phyloP scores from a whole-genome alignment of 30 jellyfish, hydroid and myxozoan species.

The Hydractinia echinata region DNA sequence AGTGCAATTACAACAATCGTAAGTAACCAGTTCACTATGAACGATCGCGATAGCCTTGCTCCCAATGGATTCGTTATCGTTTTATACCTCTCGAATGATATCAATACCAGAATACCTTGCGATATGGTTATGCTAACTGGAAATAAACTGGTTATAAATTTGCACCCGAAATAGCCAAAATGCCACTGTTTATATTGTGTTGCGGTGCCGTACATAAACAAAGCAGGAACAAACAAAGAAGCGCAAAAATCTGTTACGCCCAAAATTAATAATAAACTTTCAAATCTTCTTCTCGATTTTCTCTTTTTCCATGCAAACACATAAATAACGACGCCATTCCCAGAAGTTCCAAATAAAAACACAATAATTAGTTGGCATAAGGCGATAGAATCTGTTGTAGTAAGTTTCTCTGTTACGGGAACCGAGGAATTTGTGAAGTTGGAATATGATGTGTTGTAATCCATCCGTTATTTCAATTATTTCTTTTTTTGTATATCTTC shows the following conservation, averaged over 20 bases:
- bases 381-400: slow-evolving; percentile 41
- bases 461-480: too few relatives aligned
- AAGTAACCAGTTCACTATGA: slow-evolving; percentile 20
- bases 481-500: too few relatives aligned
- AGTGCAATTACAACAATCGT: slow-evolving; percentile 28
- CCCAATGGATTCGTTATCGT: slow-evolving; percentile 44
- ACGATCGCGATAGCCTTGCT: slow-evolving; percentile 27
- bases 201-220: slow-evolving; percentile 65
- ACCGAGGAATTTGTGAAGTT: too few relatives aligned
- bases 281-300: slow-evolving; percentile 35
- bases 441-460: too few relatives aligned
- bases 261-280: slow-evolving; percentile 28
- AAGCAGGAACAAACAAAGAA: slow-evolving; percentile 48
- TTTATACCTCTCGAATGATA: slow-evolving; percentile 51
- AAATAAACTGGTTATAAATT: slow-evolving; percentile 47
- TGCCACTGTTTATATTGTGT: slow-evolving; percentile 64
- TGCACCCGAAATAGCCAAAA: slow-evolving; percentile 76
- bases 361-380: slow-evolving; percentile 28
- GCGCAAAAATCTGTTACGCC: slow-evolving; percentile 57
- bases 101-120: slow-evolving; percentile 62
- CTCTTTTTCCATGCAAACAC: slow-evolving; percentile 40
- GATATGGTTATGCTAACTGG: slow-evolving; percentile 61
- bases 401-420: neutral
- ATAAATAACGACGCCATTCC: slow-evolving; percentile 46
- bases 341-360: slow-evolving; percentile 48